These are phyloP conservation scores for Macrotrachela quadricornifera DNA, from an alignment of 1,140 invertebrate species.

Conservation along the genomic window DNA sequence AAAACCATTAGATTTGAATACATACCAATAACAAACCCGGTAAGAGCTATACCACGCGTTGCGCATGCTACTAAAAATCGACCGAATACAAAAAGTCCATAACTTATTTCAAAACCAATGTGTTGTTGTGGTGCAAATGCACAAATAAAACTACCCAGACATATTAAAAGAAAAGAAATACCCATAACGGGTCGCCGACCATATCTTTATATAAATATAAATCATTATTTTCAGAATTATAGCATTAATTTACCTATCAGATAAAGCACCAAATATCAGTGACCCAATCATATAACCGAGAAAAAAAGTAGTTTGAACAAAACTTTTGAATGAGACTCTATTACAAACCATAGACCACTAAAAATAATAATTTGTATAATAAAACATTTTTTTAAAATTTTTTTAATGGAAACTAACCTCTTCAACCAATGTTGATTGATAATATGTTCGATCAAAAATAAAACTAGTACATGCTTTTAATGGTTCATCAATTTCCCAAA, in stretches of 20 bases:
- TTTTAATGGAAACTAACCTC: neutral
- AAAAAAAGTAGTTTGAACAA: conserved; percentile 4
- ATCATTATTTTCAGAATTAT: neutral
- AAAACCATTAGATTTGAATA: neutral
- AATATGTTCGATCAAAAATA: neutral
- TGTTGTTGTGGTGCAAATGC: conserved; percentile 4
- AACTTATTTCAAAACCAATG: neutral
- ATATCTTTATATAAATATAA: neutral
- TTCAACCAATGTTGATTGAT: conserved; percentile 4
- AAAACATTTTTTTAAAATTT: too few relatives aligned
- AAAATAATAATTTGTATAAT: too few relatives aligned
- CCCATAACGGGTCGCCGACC: conserved; percentile 6
- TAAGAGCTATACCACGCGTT: conserved; percentile 1
- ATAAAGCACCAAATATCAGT: conserved; percentile 3
- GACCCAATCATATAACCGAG: conserved; percentile 6
- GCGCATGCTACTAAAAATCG: conserved; percentile 3
- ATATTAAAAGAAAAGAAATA: conserved; percentile 1
- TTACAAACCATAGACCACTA: conserved; percentile 3
- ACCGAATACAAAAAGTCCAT: neutral
- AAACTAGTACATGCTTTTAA: too few relatives aligned
- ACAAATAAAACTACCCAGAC: neutral
- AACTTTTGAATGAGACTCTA: neutral
- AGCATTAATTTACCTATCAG: neutral
- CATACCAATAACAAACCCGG: conserved; percentile 7
- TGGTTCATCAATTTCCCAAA: too few relatives aligned